Evolutionary conservation across 2,888 invertebrate species (phyloP).

Genomic region (Orthonevra nobilis): DNA sequence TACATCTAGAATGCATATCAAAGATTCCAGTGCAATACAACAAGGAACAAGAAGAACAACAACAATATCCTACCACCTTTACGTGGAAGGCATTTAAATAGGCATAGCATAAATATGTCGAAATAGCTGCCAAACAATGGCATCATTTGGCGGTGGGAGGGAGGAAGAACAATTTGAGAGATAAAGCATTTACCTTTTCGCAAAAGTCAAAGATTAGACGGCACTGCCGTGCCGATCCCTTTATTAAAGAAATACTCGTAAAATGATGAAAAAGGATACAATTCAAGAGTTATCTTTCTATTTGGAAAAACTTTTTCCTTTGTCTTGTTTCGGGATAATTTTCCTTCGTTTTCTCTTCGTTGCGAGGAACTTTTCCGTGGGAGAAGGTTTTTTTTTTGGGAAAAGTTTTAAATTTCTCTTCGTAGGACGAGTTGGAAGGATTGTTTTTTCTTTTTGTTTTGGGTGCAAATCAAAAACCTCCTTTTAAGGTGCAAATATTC

Average conservation of each 20-base stretch:
- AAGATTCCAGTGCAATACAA: background rate
- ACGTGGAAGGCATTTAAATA: conserved; percentile 1
- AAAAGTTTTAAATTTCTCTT: too few relatives aligned
- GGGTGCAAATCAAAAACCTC: background rate
- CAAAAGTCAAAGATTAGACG: conserved; percentile 13
- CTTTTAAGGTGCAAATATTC: background rate
- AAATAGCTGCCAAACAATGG: too few relatives aligned
- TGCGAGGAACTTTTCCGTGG: background rate
- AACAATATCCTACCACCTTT: too few relatives aligned
- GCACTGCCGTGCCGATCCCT: conserved; percentile 9
- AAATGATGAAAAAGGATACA: conserved; percentile 7
- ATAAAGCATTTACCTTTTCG: conserved; percentile 15
- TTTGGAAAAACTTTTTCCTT: background rate
- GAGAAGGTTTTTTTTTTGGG: too few relatives aligned
- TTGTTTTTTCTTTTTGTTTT: background rate
- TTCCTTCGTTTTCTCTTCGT: background rate
- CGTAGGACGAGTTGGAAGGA: background rate
- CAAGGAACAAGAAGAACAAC: too few relatives aligned
- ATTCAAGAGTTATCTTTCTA: conserved; percentile 1
- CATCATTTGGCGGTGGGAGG: background rate
- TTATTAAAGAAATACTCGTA: background rate
- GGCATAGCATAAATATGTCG: too few relatives aligned
- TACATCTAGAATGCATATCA: conserved; percentile 36
- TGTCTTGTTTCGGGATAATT: background rate
- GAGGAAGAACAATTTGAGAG: background rate